phyloP scores from a whole-genome alignment of 92 coral and sea anemone genomes.

The Zoanthus sociatus region DNA sequence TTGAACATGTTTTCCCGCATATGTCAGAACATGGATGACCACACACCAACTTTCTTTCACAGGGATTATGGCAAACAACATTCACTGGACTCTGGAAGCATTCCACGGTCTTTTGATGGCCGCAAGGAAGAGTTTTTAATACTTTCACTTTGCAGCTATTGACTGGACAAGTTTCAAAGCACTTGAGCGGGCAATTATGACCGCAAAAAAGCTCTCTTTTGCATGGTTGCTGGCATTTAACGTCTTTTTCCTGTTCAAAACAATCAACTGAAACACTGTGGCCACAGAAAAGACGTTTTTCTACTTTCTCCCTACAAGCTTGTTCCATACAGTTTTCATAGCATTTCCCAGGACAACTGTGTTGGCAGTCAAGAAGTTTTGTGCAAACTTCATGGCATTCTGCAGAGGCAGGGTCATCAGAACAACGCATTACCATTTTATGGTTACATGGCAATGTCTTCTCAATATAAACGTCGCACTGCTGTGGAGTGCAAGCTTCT shows the following conservation, averaged over 20 bases:
- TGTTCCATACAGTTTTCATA: constrained; percentile 43
- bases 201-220: constrained; percentile 46
- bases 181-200: constrained; percentile 62
- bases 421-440: constrained; percentile 27
- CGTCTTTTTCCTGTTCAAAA: constrained; percentile 19
- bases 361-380: constrained; percentile 63
- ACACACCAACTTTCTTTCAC: constrained; percentile 61
- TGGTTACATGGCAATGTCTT: not conserved
- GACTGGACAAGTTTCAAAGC: constrained; percentile 44
- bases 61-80: constrained; percentile 51
- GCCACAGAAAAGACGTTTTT: constrained; percentile 56
- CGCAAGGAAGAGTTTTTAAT: constrained; percentile 65
- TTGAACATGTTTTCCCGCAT: constrained; percentile 51
- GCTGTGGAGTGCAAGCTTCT: constrained; percentile 18
- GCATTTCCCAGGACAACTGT: constrained; percentile 56
- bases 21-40: constrained; percentile 72
- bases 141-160: constrained; percentile 20
- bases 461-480: not conserved
- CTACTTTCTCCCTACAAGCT: constrained; percentile 46
- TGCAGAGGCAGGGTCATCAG: constrained; percentile 15
- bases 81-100: constrained; percentile 49
- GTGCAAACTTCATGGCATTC: constrained; percentile 31
- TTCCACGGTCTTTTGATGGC: constrained; percentile 58
- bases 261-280: constrained; percentile 66
- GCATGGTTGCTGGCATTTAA: constrained; percentile 33